Percentiles rank a stretch among this genome's conserved stretches.
These are phyloP conservation scores for Mongoloraphidia duomilia DNA, from an alignment of 2,888 invertebrate species.

Conservation along the genomic window DNA sequence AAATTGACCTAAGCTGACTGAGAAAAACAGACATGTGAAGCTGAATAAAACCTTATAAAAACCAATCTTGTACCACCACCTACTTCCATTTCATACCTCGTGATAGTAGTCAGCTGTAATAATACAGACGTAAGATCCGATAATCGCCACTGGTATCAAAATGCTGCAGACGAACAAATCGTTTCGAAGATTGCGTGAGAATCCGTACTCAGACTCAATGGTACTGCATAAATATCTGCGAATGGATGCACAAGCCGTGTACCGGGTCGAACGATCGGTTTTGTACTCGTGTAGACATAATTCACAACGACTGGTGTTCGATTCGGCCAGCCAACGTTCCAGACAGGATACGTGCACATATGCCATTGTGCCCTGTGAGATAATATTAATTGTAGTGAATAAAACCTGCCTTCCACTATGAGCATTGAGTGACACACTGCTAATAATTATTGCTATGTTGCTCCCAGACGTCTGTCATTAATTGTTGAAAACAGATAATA, in stretches of 20 bases:
- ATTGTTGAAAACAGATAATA: no score
- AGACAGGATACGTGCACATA: slow-evolving; percentile 57
- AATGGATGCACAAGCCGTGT: slow-evolving; percentile 38
- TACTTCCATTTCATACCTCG: slow-evolving; percentile 30
- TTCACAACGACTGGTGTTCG: slow-evolving; percentile 55
- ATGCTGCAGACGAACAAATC: slow-evolving; percentile 40
- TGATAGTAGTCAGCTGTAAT: slow-evolving; percentile 36
- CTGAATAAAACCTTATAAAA: slow-evolving; percentile 21
- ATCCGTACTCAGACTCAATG: slow-evolving; percentile 22
- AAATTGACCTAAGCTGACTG: no score
- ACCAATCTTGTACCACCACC: no score
- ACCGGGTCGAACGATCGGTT: slow-evolving; percentile 47
- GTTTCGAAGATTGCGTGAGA: slow-evolving; percentile 26
- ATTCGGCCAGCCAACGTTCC: slow-evolving; percentile 62
- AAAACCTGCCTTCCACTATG: no score
- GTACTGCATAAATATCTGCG: slow-evolving; percentile 40
- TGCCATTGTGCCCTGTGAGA: slow-evolving; percentile 48
- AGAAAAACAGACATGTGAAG: no score
- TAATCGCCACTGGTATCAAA: slow-evolving; percentile 40
- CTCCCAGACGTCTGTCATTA: no score
- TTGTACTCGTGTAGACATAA: slow-evolving; percentile 53
- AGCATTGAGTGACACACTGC: no score
- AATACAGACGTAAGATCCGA: slow-evolving; percentile 35
- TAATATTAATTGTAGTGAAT: no score
- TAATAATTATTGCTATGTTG: no score